A percentile compares a stretch with the other conserved stretches of the same genome.
Evolutionary conservation across 2,888 invertebrate species (phyloP).

Genomic region (Subacronicta megacephala): DNA sequence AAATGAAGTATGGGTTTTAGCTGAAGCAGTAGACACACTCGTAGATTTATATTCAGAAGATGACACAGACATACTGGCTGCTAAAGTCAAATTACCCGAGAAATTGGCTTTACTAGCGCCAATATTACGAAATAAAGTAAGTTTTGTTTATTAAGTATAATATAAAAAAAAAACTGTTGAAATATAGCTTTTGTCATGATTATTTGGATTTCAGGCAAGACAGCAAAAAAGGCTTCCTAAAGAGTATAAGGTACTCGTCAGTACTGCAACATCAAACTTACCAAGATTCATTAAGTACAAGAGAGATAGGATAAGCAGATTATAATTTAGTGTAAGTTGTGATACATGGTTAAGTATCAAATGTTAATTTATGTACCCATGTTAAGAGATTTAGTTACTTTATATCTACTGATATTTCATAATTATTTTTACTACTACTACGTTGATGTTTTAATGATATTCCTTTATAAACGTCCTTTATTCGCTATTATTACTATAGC

Average conservation of each 20-base stretch:
- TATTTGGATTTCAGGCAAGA: constrained; percentile 86
- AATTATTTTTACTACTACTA: constrained; percentile 3
- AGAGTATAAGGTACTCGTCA: constrained; percentile 92
- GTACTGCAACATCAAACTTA: constrained; percentile 92
- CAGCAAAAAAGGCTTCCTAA: constrained; percentile 91
- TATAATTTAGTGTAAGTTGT: constrained; percentile 56
- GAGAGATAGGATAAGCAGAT: constrained; percentile 77
- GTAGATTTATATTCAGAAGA: constrained; percentile 95
- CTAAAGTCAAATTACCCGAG: constrained; percentile 91
- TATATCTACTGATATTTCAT: constrained; percentile 33
- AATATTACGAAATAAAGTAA: constrained; percentile 91
- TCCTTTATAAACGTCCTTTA: constrained; percentile 3
- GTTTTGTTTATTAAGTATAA: background rate
- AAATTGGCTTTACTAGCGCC: constrained; percentile 90
- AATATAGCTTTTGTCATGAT: background rate
- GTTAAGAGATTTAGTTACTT: constrained; percentile 25
- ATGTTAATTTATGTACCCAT: constrained; percentile 31
- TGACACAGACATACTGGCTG: constrained; percentile 91
- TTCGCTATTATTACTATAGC: too few relatives aligned
- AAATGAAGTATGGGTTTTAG: constrained; percentile 92
- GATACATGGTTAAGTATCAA: constrained; percentile 23
- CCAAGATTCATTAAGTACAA: constrained; percentile 93
- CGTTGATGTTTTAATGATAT: constrained; percentile 20
- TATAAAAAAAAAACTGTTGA: too few relatives aligned
- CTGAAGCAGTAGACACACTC: constrained; percentile 93